phyloP scores from a whole-genome alignment of 2,113 vertebrate genomes.

The Nothoprocta perdicaria region DNA sequence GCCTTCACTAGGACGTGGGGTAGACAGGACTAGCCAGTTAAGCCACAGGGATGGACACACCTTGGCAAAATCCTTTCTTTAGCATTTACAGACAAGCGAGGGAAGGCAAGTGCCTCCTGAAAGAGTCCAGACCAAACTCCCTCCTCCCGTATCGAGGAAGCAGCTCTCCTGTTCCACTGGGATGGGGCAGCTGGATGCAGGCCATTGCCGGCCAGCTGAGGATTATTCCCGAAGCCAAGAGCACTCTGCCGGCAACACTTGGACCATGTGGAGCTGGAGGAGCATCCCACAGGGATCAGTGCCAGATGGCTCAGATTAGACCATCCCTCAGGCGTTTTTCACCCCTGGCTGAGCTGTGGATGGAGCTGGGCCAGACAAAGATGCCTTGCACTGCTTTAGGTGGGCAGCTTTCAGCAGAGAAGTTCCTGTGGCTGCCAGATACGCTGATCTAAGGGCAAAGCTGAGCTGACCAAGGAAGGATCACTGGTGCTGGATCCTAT shows the following conservation, averaged over 20 bases:
- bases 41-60: too few relatives aligned
- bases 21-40: too few relatives aligned
- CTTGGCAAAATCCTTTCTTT: neutral
- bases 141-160: neutral
- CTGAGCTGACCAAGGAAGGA: neutral
- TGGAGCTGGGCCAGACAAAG: neutral
- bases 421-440: neutral
- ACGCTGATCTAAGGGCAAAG: neutral
- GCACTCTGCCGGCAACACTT: neutral
- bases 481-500: rapidly evolving
- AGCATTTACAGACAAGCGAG: neutral
- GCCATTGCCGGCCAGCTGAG: rapidly evolving
- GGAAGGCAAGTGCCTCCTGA: neutral
- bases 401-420: neutral
- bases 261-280: neutral
- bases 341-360: rapidly evolving
- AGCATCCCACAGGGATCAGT: neutral
- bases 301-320: constrained; percentile 38
- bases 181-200: neutral
- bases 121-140: neutral
- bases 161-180: neutral
- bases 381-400: neutral
- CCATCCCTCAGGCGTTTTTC: neutral
- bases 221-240: neutral
- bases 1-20: neutral